Percentiles rank a stretch among this genome's conserved stretches.
These are phyloP conservation scores for Perca fluviatilis DNA, from an alignment of 2,113 vertebrate genomes.

Conservation along the genomic window DNA sequence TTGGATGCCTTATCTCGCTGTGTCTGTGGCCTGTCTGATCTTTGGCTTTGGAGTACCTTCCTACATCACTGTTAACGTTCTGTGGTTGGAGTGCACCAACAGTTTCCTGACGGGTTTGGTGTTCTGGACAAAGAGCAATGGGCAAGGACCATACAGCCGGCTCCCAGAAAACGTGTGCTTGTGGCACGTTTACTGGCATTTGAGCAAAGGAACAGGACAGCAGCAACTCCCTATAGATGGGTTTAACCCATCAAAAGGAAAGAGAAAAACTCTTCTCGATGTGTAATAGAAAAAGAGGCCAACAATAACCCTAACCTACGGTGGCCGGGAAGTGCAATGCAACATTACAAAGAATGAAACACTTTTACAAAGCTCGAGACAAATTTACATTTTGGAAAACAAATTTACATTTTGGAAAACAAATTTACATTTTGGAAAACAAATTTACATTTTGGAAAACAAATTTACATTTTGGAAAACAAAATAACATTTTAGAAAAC, in stretches of 20 bases:
- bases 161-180: conserved; percentile 71
- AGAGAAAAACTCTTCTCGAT: neutral
- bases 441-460: too few species aligned
- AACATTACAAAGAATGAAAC: too few species aligned
- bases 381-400: too few species aligned
- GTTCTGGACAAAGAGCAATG: conserved; percentile 73
- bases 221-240: neutral
- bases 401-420: too few species aligned
- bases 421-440: too few species aligned
- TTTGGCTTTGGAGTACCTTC: conserved; percentile 69
- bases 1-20: conserved; percentile 77
- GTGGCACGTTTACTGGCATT: conserved; percentile 76
- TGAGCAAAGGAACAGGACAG: conserved; percentile 61
- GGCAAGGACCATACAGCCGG: conserved; percentile 34
- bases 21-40: conserved; percentile 43
- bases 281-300: neutral
- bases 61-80: conserved; percentile 77
- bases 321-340: too few species aligned
- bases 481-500: too few species aligned
- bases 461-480: too few species aligned
- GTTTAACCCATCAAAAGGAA: conserved; percentile 27
- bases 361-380: too few species aligned
- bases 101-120: conserved; percentile 70
- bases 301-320: neutral
- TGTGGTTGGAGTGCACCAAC: conserved; percentile 82